Base-by-base conservation (phyloP, 2,888 invertebrate genomes). In the Eupithecia dodoneata region DNA sequence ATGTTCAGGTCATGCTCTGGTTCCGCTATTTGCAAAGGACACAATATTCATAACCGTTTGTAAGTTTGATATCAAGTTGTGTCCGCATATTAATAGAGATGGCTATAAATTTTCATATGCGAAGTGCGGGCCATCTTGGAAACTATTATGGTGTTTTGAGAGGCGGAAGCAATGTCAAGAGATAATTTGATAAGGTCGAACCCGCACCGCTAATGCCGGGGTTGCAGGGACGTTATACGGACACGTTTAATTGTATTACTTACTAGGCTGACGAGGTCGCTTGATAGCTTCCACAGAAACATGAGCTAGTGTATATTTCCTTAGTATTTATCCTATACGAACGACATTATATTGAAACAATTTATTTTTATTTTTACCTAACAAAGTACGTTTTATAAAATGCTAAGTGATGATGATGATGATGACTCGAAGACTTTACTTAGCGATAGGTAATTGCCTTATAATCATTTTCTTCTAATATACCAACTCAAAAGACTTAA, bases 71-170 rank as follows among this genome's bases (percentile, higher is more conserved):
- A 80, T 83, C 82, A 76, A 85, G 87, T 85, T 85, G 83, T 85
- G 87, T 85, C 86, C 88, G 88, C 89, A 89, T 90, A 91, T 91
- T 91, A 90, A 89, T 90, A 87, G 86, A 86, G 85, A 84, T 79
- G 82, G 85, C 88, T 85, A 89, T 91, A 90, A 90, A 91, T 91
- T 90, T 86, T 86, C 86, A 87, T 88, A 87, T 86, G 85, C 85
- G 83, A 86, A 83, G 84, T 86, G 83, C 81, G 82, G 81, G 83
- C 81, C 82, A 84, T 85, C 85, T 86, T 82, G 80, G 83, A 83
- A 87, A 87, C 87, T 88, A 87, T 88, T 87, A 88, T 81, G 82
- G 83, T 83, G 77, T 87, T 85, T 87, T 86, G 82, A 83, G 82
- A 82, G 83, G 81, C 82, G 83, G 83, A 84, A 84, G 85, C 82